These are phyloP conservation scores for Teleogryllus oceanicus DNA, from an alignment of 2,888 invertebrate genomes.

Conservation along the genomic window DNA sequence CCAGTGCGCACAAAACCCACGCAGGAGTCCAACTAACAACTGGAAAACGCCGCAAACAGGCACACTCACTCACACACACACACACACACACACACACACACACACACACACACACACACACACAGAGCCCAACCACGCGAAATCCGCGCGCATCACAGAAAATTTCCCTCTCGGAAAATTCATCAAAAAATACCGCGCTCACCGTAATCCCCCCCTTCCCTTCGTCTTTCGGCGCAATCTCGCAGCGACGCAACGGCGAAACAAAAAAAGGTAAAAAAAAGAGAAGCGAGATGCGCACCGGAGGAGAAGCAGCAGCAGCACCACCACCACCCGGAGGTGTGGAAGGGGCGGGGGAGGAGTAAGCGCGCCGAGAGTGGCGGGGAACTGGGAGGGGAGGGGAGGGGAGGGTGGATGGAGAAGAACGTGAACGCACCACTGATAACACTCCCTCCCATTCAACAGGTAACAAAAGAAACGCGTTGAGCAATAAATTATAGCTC, in stretches of 20 bases:
- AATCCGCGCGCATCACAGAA: not conserved
- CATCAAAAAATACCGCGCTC: not conserved
- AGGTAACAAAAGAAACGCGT: slow-evolving; percentile 18
- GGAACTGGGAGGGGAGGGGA: not conserved
- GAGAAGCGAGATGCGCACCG: not conserved
- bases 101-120: too few relatives aligned
- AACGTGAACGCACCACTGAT: not conserved
- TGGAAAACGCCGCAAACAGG: too few relatives aligned
- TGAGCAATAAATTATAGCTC: slow-evolving; percentile 18
- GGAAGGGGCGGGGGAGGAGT: not conserved
- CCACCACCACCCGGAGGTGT: not conserved
- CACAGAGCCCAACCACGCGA: not conserved
- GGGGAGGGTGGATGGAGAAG: not conserved
- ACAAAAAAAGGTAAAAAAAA: not conserved
- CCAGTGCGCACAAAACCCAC: too few relatives aligned
- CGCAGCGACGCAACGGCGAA: not conserved
- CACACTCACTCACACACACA: too few relatives aligned
- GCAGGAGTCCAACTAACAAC: too few relatives aligned
- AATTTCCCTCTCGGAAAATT: slow-evolving; percentile 2
- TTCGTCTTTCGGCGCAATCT: not conserved
- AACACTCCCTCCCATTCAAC: slow-evolving; percentile 9
- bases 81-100: too few relatives aligned
- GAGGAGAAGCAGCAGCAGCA: not conserved
- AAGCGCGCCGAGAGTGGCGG: not conserved
- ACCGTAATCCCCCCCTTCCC: not conserved